These are phyloP conservation scores for Platycheirus albimanus DNA, from an alignment of 2,888 invertebrate genomes.

Conservation along the genomic window DNA sequence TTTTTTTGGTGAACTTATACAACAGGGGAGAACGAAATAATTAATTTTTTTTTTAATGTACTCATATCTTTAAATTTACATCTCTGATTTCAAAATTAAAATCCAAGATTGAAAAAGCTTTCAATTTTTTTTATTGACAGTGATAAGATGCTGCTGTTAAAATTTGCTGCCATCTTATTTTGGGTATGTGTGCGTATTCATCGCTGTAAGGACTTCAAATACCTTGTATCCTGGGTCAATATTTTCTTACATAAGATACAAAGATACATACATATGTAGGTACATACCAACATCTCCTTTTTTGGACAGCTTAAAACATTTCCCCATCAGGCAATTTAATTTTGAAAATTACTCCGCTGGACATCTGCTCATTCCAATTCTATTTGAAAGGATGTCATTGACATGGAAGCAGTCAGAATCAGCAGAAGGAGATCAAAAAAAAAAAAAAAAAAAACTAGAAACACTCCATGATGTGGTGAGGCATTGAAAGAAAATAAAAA, in stretches of 20 bases:
- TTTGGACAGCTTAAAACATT: neutral
- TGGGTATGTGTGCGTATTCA: no score
- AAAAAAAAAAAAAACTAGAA: no score
- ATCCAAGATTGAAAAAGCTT: no score
- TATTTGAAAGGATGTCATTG: slow-evolving; percentile 10
- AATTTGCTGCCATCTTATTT: neutral
- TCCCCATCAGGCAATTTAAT: neutral
- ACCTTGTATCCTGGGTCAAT: neutral
- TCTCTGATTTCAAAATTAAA: no score
- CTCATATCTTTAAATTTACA: no score
- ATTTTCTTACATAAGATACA: neutral
- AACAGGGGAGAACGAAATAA: no score
- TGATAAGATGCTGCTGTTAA: no score
- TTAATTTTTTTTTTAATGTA: no score
- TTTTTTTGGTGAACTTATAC: no score
- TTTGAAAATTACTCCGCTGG: neutral
- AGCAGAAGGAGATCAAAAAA: slow-evolving; percentile 10
- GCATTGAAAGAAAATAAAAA: slow-evolving; percentile 1
- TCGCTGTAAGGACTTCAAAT: neutral
- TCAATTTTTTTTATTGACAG: no score
- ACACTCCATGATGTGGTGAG: neutral
- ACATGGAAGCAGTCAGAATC: slow-evolving; percentile 1
- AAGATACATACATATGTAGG: no score
- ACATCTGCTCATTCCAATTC: slow-evolving; percentile 1
- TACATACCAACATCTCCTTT: neutral